Evolutionary conservation across 64 coral and sea anemone species (phyloP).

Genomic region (Stylophora pistillata): DNA sequence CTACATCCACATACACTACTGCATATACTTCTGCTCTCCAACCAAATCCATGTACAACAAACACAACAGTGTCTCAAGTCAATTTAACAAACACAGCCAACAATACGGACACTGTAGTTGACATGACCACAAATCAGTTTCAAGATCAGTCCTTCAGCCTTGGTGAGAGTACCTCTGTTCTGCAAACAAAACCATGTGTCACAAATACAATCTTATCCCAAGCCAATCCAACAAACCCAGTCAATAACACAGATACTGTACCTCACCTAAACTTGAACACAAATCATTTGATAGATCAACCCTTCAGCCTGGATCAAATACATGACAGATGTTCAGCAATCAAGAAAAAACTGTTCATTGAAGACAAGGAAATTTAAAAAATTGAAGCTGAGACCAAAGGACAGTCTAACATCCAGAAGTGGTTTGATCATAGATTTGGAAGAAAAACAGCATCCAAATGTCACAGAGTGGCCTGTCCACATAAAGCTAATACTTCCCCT

Average conservation of each 20-base stretch:
- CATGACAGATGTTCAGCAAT: conserved; percentile 51
- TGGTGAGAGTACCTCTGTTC: too few species aligned
- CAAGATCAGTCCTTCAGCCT: not conserved
- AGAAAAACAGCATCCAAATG: conserved; percentile 69
- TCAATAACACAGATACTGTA: too few species aligned
- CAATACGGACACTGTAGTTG: not conserved
- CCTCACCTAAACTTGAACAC: too few species aligned
- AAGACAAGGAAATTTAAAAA: conserved; percentile 38
- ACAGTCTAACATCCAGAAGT: conserved; percentile 61
- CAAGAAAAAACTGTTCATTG: conserved; percentile 50
- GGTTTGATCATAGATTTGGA: conserved; percentile 70
- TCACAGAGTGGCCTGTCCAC: conserved; percentile 68
- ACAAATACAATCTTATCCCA: too few species aligned
- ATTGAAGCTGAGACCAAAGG: conserved; percentile 74
- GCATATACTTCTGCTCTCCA: conserved; percentile 9
- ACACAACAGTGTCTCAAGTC: not conserved
- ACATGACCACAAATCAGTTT: not conserved
- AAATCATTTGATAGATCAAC: conserved; percentile 35
- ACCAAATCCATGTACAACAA: conserved; percentile 33
- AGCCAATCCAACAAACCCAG: too few species aligned
- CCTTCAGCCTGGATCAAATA: conserved; percentile 69
- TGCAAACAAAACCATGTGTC: too few species aligned
- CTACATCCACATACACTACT: conserved; percentile 22
- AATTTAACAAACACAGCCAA: too few species aligned
- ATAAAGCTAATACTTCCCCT: conserved; percentile 56